Evolutionary conservation across 2,888 invertebrate genomes (phyloP).

Genomic region (Peribatodes rhomboidaria): DNA sequence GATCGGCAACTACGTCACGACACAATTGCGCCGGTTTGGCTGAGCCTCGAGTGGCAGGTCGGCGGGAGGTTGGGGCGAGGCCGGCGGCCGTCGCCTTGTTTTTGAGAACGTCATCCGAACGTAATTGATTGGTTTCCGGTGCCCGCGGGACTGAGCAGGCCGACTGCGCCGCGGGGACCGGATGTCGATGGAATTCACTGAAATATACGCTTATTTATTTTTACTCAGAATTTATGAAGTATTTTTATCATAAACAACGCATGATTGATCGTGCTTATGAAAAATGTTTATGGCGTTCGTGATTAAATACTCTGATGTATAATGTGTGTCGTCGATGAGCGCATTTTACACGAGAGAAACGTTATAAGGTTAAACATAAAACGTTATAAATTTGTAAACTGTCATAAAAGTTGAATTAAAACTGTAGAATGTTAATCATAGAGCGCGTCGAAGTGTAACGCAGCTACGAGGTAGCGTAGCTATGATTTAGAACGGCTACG

Average conservation of each 20-base stretch:
- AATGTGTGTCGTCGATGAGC: too few relatives aligned
- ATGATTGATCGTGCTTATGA: background rate
- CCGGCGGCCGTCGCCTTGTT: conserved; percentile 4
- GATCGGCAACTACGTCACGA: background rate
- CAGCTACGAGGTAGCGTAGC: conserved; percentile 2
- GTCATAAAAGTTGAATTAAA: too few relatives aligned
- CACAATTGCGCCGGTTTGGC: background rate
- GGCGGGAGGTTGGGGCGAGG: background rate
- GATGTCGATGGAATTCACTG: background rate
- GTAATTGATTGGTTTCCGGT: conserved; percentile 26
- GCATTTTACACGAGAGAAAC: background rate
- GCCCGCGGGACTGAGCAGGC: conserved; percentile 12
- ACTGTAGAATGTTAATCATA: background rate
- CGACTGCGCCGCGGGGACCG: conserved; percentile 5
- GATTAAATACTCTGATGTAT: background rate
- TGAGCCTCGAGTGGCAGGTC: background rate
- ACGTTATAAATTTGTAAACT: background rate
- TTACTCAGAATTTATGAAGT: background rate
- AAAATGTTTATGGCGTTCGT: background rate
- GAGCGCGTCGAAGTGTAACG: background rate
- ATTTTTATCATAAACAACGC: background rate
- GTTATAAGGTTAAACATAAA: too few relatives aligned
- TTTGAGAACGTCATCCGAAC: conserved; percentile 17
- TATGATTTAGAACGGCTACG: conserved; percentile 2
- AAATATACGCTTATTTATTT: conserved; percentile 9